Base-by-base conservation (phyloP, 2,797 vertebrate genomes). In the Hirundo rustica region DNA sequence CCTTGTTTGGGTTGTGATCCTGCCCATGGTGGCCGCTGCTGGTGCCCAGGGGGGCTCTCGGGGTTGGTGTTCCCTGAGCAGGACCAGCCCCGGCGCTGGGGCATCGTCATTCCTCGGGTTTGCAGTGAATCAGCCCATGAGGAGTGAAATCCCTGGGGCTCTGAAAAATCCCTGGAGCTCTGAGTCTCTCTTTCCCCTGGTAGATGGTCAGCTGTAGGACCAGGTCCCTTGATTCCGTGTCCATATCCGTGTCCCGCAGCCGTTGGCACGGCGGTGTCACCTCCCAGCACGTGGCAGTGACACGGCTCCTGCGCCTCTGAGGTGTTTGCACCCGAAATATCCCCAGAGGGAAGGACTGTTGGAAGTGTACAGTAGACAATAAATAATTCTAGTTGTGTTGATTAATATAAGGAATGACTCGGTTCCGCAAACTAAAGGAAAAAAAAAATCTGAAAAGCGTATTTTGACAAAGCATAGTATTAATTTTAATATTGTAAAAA, bases 401-500 rank as follows among this genome's bases (percentile, higher is more conserved):
- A 36, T 85, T 55, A 44, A 87, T 77, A 1, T 55, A 51, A 93
- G 83, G 79, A 88, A 83, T 23, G 54, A 67, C 64, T 91, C 74
- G 10, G 30, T 92, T 88, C 93, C 70, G 8, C n/a, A 7, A 38
- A 70, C 68, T 13, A 51, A 93, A 92, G 20, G 38, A 38, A 11
- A 38, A 75, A 32, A 32, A 40, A 67, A 61, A 50, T 30, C 81
- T 38, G 86, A 81, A 20, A 94, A 84, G n/a, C 8, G 3, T 94
- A 94, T 91, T 95, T 96, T 96, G 92, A 83, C 85, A 82, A 94
- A 88, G 64, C 72, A 80, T 89, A 95, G 85, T 89, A 61, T 93
- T 95, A 88, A 72, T 93, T 95, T 95, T 82, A 60, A 92, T 96
- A 96, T 92, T 96, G 84, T 94, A 94, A 90, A 97, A 77, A 96